Evolutionary conservation across 2,113 vertebrate genomes (phyloP), one percentile per base, ranked within the genome.

Genomic region (Tricholaema leucomelas): DNA sequence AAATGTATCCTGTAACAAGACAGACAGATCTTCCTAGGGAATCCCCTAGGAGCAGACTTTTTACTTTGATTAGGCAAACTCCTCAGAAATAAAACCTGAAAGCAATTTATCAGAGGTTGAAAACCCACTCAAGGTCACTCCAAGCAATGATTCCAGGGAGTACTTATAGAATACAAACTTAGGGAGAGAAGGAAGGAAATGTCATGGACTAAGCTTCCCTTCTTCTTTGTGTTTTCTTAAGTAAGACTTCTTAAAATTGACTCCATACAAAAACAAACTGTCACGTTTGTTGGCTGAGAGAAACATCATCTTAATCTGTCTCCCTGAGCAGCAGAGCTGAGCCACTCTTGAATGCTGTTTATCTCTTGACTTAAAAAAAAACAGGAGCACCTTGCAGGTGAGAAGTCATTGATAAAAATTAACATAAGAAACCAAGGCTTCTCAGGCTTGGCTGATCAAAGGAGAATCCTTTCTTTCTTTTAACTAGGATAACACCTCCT

Each of bases 1-100:
- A 95, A 93, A 93, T 3, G 11, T 56, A 91, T 91, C 48, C 70
- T 11, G 1, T 36, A 83, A 78, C 70, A 88, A 78, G 76, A 88
- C 36, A 80, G 82, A 56, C 36, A 71, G 56, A 66, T 94, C 82
- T 84, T 90, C 85, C 92, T 54, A 87, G 92, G 95, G 95, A 81
- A 85, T 90, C 42, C 73, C 87, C 65, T n/a, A 31, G 86, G 85
- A 89, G 36, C 82, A 81, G 48, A 55, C 31, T 72, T 61, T 75
- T 87, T 63, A 30, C 44, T 82, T 54, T 50, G 91, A 87, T 63
- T 73, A 38, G 73, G 81, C 79, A 93, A 91, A 89, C 9, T 69
- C 27, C 66, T 94, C 88, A 91, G 72, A 87, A 83, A 82, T 56
- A 79, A 86, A 96, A 80, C 30, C 28, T 67, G 64, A 93, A 82